Evolutionary conservation across 2,797 vertebrate species (phyloP).

Genomic region (Cacajao melanocephalus): DNA sequence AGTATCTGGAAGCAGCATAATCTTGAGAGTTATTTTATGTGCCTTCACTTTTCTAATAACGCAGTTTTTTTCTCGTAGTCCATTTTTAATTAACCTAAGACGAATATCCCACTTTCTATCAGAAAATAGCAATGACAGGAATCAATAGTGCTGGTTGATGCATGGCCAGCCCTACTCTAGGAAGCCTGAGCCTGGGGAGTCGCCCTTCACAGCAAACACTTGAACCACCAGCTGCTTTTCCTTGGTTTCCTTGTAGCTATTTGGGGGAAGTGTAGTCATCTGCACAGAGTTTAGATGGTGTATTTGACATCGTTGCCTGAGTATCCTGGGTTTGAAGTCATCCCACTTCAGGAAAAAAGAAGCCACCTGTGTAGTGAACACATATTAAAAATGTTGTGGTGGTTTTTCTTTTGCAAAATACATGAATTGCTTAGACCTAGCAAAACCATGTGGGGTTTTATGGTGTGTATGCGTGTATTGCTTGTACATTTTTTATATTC

Average conservation of each 20-base stretch:
- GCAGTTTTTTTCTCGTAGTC: neutral
- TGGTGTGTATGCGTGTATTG: neutral
- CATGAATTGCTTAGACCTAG: neutral
- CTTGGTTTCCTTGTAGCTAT: neutral
- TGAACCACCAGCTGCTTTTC: neutral
- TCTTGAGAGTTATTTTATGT: neutral
- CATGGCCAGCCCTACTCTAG: neutral
- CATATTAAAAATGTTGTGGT: neutral
- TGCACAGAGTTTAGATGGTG: neutral
- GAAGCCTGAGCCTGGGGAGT: neutral
- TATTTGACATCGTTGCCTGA: neutral
- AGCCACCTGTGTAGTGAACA: neutral
- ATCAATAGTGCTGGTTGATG: neutral
- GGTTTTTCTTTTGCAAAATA: neutral
- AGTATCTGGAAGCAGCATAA: neutral
- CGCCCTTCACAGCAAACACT: neutral
- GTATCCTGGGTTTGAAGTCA: neutral
- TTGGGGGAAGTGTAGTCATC: neutral
- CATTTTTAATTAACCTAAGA: slow-evolving; percentile 52
- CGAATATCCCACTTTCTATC: neutral
- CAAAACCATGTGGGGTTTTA: neutral
- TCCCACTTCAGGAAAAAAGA: neutral
- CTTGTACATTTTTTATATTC: slow-evolving; percentile 5
- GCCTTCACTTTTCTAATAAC: slow-evolving; percentile 8
- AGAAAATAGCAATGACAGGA: neutral